Conservation (phyloP, 2,797 vertebrate genomes). For the Odontamblyopus lacepedii region DNA sequence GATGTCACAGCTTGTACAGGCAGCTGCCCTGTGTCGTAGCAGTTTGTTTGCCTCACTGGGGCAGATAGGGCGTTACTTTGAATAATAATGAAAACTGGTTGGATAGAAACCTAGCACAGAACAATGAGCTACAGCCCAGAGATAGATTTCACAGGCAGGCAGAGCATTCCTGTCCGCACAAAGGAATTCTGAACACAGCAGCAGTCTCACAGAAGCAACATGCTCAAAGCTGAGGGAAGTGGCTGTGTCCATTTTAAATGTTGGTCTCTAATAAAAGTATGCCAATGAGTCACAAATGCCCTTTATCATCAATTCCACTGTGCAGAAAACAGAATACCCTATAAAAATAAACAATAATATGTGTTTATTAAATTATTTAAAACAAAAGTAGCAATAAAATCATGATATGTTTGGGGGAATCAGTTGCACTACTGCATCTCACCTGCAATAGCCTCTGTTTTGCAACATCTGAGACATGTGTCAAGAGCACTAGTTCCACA, state of each 20-base stretch:
- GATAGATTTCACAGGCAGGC: constrained; percentile 69
- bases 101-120: constrained; percentile 60
- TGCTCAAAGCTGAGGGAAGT: background rate
- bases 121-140: constrained; percentile 68
- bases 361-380: too few relatives aligned
- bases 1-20: constrained; percentile 28
- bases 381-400: too few relatives aligned
- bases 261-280: background rate
- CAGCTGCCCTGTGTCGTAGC: constrained; percentile 19
- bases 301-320: background rate
- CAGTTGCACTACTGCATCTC: background rate
- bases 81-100: constrained; percentile 59
- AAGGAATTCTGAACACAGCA: constrained; percentile 69
- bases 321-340: too few relatives aligned
- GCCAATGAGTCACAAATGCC: too few relatives aligned
- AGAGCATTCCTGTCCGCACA: constrained; percentile 74
- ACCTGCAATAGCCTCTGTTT: background rate
- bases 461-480: background rate
- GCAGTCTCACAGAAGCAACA: constrained; percentile 47
- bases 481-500: background rate
- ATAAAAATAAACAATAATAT: too few relatives aligned
- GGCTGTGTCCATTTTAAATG: background rate
- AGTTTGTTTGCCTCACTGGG: constrained; percentile 33
- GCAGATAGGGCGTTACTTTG: constrained; percentile 22
- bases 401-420: background rate